phyloP scores from a whole-genome alignment of 2,888 invertebrate species.

The Spodoptera picta region DNA sequence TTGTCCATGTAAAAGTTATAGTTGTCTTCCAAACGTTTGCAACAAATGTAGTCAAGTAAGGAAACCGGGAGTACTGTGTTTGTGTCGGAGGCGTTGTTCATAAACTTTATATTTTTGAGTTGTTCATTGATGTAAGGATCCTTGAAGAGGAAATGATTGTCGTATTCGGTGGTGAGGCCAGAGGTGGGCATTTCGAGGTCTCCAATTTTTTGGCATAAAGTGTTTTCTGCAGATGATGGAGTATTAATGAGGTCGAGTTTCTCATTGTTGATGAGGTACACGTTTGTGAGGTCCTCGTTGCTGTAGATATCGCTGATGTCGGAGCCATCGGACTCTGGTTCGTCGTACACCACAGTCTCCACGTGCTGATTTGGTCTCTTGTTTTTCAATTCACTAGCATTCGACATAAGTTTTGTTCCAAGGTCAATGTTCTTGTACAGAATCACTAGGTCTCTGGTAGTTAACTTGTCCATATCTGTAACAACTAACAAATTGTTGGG shows the following conservation, averaged over 20 bases:
- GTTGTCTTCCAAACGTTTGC: slow-evolving; percentile 78
- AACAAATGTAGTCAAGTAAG: slow-evolving; percentile 79
- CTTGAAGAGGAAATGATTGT: slow-evolving; percentile 70
- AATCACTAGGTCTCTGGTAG: slow-evolving; percentile 76
- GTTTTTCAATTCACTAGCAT: slow-evolving; percentile 58
- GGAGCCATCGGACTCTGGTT: slow-evolving; percentile 72
- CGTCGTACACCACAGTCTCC: slow-evolving; percentile 78
- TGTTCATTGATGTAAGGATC: slow-evolving; percentile 74
- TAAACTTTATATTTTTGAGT: slow-evolving; percentile 63
- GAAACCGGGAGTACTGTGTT: slow-evolving; percentile 71
- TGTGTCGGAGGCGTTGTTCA: slow-evolving; percentile 59
- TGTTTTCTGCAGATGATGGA: slow-evolving; percentile 67
- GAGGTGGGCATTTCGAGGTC: slow-evolving; percentile 69
- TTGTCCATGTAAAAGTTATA: slow-evolving; percentile 83
- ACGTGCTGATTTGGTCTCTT: slow-evolving; percentile 76
- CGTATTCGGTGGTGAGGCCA: slow-evolving; percentile 62
- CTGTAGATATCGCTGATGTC: slow-evolving; percentile 74
- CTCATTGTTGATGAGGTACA: slow-evolving; percentile 74
- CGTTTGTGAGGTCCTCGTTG: slow-evolving; percentile 70
- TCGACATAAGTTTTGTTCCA: slow-evolving; percentile 70
- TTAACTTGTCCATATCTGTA: slow-evolving; percentile 66
- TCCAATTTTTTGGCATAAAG: slow-evolving; percentile 76
- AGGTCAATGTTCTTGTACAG: slow-evolving; percentile 81
- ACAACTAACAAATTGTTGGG: slow-evolving; percentile 17
- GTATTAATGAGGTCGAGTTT: slow-evolving; percentile 72